phyloP scores from a whole-genome alignment of 2,797 vertebrate genomes.

The Threskiornis aethiopicus region DNA sequence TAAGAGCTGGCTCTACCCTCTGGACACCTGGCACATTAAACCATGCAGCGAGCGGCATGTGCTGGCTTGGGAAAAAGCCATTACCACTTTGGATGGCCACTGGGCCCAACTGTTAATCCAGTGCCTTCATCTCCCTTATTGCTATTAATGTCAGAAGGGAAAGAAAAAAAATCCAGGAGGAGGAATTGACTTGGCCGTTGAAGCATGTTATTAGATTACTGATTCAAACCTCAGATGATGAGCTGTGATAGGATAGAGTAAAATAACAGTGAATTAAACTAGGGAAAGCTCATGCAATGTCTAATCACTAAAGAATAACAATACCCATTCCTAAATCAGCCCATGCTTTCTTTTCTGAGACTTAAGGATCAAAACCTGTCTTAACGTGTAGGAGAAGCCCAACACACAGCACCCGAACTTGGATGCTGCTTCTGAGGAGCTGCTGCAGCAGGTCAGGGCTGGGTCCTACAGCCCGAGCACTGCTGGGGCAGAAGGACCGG shows the following conservation, averaged over 20 bases:
- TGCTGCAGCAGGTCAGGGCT: background rate
- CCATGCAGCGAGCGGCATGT: background rate
- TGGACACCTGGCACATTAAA: constrained; percentile 37
- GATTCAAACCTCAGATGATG: background rate
- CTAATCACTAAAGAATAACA: background rate
- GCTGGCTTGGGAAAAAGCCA: constrained; percentile 53
- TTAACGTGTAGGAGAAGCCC: background rate
- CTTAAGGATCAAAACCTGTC: background rate
- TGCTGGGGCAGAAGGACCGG: background rate
- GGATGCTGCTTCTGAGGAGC: background rate
- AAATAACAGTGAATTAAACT: constrained; percentile 1
- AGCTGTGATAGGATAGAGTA: background rate
- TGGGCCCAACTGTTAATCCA: background rate
- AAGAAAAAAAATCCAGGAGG: background rate
- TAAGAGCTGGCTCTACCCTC: constrained; percentile 54
- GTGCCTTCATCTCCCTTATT: background rate
- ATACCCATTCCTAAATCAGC: background rate
- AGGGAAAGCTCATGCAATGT: background rate
- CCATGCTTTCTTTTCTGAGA: background rate
- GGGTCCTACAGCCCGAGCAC: background rate
- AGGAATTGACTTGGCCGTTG: background rate
- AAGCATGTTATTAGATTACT: background rate
- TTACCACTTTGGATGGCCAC: constrained; percentile 12
- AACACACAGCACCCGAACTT: background rate
- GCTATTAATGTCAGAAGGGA: background rate